These are phyloP conservation scores for Rhaphigaster nebulosa DNA, from an alignment of 2,888 invertebrate genomes.

Conservation along the genomic window DNA sequence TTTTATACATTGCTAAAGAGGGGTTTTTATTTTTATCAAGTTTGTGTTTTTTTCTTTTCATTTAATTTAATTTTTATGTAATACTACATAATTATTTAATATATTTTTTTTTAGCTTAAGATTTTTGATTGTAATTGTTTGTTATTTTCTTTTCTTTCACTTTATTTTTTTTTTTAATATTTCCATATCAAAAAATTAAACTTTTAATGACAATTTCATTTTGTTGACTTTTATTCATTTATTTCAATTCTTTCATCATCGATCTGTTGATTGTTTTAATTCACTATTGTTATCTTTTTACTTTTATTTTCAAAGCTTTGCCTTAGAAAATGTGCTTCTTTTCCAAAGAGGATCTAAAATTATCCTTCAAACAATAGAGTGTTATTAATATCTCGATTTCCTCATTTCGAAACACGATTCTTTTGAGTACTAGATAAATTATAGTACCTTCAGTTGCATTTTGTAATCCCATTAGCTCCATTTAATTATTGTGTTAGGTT, in stretches of 20 bases:
- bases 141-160: constrained; percentile 23
- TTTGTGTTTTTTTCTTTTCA: constrained; percentile 46
- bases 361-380: background rate
- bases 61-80: constrained; percentile 49
- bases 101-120: constrained; percentile 54
- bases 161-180: constrained; percentile 30
- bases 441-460: background rate
- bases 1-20: constrained; percentile 32
- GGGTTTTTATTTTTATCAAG: constrained; percentile 33
- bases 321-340: background rate
- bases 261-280: background rate
- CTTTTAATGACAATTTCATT: constrained; percentile 51
- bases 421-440: no score
- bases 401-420: background rate
- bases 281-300: background rate
- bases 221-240: constrained; percentile 51
- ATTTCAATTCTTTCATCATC: background rate
- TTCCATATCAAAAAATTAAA: constrained; percentile 44
- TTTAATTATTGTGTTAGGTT: no score
- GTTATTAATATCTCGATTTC: background rate
- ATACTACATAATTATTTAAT: constrained; percentile 52
- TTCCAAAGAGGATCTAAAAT: background rate
- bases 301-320: background rate
- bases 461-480: background rate
- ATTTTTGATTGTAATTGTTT: constrained; percentile 49